Evolutionary conservation across 1,140 invertebrate genomes (phyloP).

Genomic region (Tetramorium parvispinum): DNA sequence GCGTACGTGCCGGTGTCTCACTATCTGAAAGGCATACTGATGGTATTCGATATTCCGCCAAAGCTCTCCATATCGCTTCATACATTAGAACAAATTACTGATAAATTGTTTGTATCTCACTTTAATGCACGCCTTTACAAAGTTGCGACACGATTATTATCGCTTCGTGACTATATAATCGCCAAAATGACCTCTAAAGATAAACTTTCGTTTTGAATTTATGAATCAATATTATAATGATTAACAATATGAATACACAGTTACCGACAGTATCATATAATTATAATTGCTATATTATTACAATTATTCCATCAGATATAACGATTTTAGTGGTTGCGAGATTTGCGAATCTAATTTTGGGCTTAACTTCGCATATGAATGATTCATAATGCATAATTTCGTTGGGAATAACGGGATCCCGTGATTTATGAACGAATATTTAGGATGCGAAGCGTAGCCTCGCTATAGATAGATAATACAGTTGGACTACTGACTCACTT

Average conservation of each 20-base stretch:
- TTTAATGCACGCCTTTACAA: not conserved
- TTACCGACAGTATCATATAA: not conserved
- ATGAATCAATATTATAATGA: not conserved
- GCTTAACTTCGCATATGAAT: slow-evolving; percentile 27
- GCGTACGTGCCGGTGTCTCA: slow-evolving; percentile 12
- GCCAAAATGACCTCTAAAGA: not conserved
- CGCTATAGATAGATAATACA: slow-evolving; percentile 21
- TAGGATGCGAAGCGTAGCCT: slow-evolving; percentile 30
- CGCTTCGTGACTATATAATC: not conserved
- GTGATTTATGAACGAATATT: slow-evolving; percentile 39
- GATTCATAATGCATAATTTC: slow-evolving; percentile 50
- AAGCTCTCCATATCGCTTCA: slow-evolving; percentile 12
- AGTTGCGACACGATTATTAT: not conserved
- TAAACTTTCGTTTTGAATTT: not conserved
- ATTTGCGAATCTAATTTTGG: slow-evolving; percentile 35
- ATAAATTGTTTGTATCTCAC: not conserved
- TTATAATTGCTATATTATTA: not conserved
- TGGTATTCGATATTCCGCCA: slow-evolving; percentile 1
- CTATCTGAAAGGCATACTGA: slow-evolving; percentile 46
- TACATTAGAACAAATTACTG: not conserved
- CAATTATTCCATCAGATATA: not conserved
- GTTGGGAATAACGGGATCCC: slow-evolving; percentile 1
- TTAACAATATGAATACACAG: not conserved
- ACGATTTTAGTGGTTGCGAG: not conserved
- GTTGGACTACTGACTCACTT: slow-evolving; percentile 51